These are phyloP conservation scores for Amaurobius ferox DNA, from an alignment of 2,888 invertebrate genomes.

Conservation along the genomic window DNA sequence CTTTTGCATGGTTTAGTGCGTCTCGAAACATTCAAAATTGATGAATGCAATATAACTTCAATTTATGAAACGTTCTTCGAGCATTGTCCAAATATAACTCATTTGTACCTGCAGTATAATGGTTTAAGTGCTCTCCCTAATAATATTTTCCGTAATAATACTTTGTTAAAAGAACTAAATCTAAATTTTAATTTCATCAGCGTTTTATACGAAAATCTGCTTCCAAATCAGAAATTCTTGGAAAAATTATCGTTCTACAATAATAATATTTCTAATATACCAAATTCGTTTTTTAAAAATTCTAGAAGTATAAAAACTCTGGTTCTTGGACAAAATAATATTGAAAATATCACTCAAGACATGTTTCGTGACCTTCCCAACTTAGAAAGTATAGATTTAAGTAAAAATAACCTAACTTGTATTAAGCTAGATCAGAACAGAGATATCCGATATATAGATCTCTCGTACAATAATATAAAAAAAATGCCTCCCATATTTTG, in stretches of 20 bases:
- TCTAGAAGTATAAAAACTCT: slow-evolving; percentile 50
- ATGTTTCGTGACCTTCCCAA: slow-evolving; percentile 67
- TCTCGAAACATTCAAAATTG: slow-evolving; percentile 47
- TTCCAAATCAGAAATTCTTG: slow-evolving; percentile 47
- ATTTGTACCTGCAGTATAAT: slow-evolving; percentile 83
- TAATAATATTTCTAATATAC: slow-evolving; percentile 61
- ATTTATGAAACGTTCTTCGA: slow-evolving; percentile 83
- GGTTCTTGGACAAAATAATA: slow-evolving; percentile 47
- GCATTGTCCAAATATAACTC: slow-evolving; percentile 82
- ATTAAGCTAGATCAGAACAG: slow-evolving; percentile 83
- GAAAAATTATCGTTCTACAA: slow-evolving; percentile 55
- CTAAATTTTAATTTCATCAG: slow-evolving; percentile 71
- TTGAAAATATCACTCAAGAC: slow-evolving; percentile 40
- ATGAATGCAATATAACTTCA: slow-evolving; percentile 78
- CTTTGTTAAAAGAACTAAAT: slow-evolving; percentile 71
- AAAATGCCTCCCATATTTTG: slow-evolving; percentile 80
- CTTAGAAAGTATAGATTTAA: slow-evolving; percentile 82
- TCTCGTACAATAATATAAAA: slow-evolving; percentile 82
- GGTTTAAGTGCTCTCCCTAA: slow-evolving; percentile 81
- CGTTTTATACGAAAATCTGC: slow-evolving; percentile 21
- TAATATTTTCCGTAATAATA: slow-evolving; percentile 69
- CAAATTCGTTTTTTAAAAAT: slow-evolving; percentile 43
- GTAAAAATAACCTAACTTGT: slow-evolving; percentile 81
- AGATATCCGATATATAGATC: slow-evolving; percentile 84
- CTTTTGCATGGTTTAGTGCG: slow-evolving; percentile 29